Conservation (phyloP, 1,140 invertebrate genomes). For the Brachionus paranguensis region DNA sequence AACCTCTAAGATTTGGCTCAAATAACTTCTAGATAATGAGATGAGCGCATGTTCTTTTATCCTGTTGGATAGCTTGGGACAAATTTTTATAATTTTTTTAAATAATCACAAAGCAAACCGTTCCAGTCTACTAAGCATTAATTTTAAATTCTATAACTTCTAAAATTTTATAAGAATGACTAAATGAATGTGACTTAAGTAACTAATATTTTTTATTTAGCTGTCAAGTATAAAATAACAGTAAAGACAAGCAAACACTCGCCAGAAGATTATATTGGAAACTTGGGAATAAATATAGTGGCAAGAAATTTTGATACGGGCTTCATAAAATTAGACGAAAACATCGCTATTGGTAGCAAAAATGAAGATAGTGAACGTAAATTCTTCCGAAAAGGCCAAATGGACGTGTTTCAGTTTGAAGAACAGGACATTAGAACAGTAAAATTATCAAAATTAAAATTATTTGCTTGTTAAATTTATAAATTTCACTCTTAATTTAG, state of each 20-base stretch:
- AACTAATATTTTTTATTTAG: background rate
- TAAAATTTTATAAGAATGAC: no score
- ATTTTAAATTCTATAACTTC: no score
- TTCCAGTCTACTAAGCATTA: no score
- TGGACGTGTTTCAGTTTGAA: slow-evolving; percentile 27
- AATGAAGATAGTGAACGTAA: background rate
- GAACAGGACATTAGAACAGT: slow-evolving; percentile 40
- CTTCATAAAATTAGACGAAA: slow-evolving; percentile 30
- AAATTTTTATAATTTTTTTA: no score
- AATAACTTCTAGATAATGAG: no score
- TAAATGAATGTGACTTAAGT: background rate
- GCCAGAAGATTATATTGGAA: slow-evolving; percentile 15
- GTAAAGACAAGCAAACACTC: slow-evolving; percentile 28
- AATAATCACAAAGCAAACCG: no score
- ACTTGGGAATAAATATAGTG: slow-evolving; percentile 33
- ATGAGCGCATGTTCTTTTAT: no score
- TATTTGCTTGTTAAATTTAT: background rate
- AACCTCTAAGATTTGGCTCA: no score
- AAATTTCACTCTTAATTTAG: background rate
- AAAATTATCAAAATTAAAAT: background rate
- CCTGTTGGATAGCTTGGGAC: no score
- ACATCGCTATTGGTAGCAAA: background rate
- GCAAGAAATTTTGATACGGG: slow-evolving; percentile 30
- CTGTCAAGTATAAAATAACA: slow-evolving; percentile 32
- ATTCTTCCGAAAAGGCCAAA: slow-evolving; percentile 9